A percentile compares a stretch with the other conserved stretches of the same genome.
These are phyloP conservation scores for Paramormyrops hopkinsi DNA, from an alignment of 2,797 vertebrate species.

Conservation along the genomic window DNA sequence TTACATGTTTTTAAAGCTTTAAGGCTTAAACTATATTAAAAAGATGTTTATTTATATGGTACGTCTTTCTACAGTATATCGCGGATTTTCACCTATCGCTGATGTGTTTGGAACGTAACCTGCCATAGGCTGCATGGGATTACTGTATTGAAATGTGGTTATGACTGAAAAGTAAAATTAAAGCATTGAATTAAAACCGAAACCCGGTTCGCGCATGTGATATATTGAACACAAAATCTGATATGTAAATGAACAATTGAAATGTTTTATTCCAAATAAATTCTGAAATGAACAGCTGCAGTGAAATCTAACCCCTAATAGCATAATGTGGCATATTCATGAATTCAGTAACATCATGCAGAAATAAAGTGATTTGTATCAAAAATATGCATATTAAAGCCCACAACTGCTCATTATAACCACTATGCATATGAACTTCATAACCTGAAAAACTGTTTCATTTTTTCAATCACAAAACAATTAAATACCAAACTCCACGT, in stretches of 20 bases:
- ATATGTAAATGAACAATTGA: background rate
- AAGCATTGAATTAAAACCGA: background rate
- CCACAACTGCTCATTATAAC: background rate
- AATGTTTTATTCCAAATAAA: background rate
- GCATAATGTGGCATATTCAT: background rate
- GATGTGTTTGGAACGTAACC: too few relatives aligned
- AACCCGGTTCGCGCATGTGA: background rate
- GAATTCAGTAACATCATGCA: background rate
- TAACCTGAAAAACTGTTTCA: background rate
- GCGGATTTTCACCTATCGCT: background rate
- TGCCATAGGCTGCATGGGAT: too few relatives aligned
- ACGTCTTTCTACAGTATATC: background rate
- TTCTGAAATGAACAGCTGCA: background rate
- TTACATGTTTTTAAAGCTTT: background rate
- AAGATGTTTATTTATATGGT: background rate
- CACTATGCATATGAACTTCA: background rate
- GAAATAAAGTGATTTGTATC: background rate
- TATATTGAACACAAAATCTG: background rate
- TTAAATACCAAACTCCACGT: background rate
- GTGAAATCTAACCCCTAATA: slow-evolving; percentile 1
- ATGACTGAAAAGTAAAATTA: background rate
- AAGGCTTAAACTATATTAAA: background rate
- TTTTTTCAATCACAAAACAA: background rate
- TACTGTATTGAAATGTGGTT: background rate
- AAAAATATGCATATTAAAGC: background rate